Conservation (phyloP, 2,888 invertebrate genomes). For the Drosophila subsilvestris region DNA sequence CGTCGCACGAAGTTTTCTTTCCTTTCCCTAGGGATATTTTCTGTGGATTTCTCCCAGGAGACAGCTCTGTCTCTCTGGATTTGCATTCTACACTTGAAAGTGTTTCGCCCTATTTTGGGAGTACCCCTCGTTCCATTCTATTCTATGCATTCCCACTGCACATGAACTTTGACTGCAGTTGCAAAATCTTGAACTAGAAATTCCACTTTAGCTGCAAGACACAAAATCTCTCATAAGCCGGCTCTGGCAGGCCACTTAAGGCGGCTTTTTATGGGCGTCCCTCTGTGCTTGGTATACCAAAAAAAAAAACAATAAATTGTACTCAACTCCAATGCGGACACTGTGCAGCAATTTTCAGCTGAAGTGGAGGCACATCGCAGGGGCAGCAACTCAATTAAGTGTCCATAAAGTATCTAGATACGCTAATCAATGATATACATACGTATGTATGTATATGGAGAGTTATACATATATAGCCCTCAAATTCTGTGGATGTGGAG, state of each 20-base stretch:
- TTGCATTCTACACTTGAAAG: conserved; percentile 36
- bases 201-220: conserved; percentile 60
- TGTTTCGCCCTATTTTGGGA: conserved; percentile 28
- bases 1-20: conserved; percentile 61
- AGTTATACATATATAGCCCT: conserved; percentile 22
- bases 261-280: conserved; percentile 62
- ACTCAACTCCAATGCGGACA: conserved; percentile 63
- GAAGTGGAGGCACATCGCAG: conserved; percentile 47
- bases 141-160: conserved; percentile 16
- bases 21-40: conserved; percentile 34
- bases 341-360: conserved; percentile 40
- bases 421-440: conserved; percentile 72
- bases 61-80: conserved; percentile 12
- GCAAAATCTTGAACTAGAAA: conserved; percentile 67
- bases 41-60: conserved; percentile 18
- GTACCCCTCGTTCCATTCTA: conserved; percentile 24
- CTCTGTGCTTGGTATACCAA: conserved; percentile 39
- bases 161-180: conserved; percentile 68
- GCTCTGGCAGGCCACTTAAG: conserved; percentile 68
- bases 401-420: conserved; percentile 76
- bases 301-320: conserved; percentile 67
- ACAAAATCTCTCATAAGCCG: conserved; percentile 53
- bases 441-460: conserved; percentile 10
- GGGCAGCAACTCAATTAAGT: conserved; percentile 75
- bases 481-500: conserved; percentile 24